These are phyloP conservation scores for Mormyrus lacerda DNA, from an alignment of 2,113 vertebrate species.

Conservation along the genomic window DNA sequence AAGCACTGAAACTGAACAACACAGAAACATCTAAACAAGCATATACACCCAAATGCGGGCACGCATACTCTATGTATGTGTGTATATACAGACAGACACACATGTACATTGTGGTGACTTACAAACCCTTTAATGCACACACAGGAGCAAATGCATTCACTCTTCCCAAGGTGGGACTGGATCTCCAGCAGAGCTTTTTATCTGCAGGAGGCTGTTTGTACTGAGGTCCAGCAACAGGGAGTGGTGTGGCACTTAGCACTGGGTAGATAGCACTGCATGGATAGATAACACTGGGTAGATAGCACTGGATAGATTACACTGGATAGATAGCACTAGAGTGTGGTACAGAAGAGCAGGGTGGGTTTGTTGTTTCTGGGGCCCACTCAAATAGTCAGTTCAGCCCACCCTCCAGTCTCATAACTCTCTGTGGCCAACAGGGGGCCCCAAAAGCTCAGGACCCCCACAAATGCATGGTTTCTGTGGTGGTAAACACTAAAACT, in stretches of 20 bases:
- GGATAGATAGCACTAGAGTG: not conserved
- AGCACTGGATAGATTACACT: too few relatives aligned
- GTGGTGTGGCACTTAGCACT: not conserved
- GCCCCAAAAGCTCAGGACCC: not conserved
- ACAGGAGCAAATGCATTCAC: not conserved
- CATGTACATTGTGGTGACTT: not conserved
- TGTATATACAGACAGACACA: too few relatives aligned
- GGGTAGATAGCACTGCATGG: too few relatives aligned
- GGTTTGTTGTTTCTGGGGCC: not conserved
- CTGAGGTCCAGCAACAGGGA: not conserved
- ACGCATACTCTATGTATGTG: too few relatives aligned
- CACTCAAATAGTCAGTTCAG: not conserved
- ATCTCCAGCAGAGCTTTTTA: not conserved
- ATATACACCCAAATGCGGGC: too few relatives aligned
- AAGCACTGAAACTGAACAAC: not conserved
- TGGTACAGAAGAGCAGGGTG: not conserved
- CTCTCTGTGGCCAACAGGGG: not conserved
- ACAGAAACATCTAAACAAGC: not conserved
- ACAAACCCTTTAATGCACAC: not conserved
- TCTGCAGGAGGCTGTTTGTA: not conserved
- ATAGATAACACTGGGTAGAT: too few relatives aligned
- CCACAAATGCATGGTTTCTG: not conserved
- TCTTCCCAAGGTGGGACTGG: not conserved
- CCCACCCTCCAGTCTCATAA: not conserved
- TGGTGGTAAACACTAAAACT: not conserved